phyloP scores from a whole-genome alignment of 2,797 vertebrate genomes.

The Cirrhinus molitorella region DNA sequence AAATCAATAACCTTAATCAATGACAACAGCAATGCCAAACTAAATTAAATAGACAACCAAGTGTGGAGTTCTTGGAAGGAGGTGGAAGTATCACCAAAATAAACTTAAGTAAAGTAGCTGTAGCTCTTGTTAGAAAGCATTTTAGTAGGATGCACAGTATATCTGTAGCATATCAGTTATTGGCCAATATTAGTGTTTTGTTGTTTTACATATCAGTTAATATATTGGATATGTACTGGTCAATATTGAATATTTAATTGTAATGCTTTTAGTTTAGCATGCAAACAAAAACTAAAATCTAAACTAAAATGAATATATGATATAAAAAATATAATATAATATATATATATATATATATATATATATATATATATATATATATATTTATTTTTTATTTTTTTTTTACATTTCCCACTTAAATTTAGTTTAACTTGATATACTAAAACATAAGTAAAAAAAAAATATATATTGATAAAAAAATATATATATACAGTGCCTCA shows the following conservation, averaged over 20 bases:
- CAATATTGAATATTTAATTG: background rate
- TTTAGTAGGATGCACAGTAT: background rate
- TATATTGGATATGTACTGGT: background rate
- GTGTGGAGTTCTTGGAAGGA: background rate
- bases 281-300: no score
- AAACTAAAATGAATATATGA: no score
- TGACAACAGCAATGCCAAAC: background rate
- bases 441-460: background rate
- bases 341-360: no score
- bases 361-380: no score
- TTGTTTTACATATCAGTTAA: background rate
- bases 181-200: no score
- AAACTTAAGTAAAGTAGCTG: no score
- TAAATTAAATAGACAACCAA: background rate
- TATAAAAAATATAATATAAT: no score
- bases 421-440: no score
- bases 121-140: no score
- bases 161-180: background rate
- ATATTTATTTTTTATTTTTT: no score
- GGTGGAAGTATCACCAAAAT: background rate
- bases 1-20: constrained; percentile 36
- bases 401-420: no score
- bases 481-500: background rate
- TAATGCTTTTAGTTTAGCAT: no score
- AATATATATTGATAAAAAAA: background rate